Conservation (phyloP, 2,888 invertebrate species). For the Acronicta aceris region DNA sequence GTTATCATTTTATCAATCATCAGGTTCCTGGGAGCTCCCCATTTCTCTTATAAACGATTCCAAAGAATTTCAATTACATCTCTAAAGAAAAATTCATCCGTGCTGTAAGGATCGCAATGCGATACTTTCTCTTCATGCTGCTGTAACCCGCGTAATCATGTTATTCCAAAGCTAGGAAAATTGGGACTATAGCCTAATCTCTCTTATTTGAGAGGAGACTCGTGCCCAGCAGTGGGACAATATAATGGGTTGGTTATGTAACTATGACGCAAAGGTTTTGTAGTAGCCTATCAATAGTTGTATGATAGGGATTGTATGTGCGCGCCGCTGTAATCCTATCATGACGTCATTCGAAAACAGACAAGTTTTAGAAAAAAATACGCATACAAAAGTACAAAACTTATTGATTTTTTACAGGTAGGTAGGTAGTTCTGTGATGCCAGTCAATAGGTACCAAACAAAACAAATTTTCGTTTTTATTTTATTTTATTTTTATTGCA, state of each 20-base stretch:
- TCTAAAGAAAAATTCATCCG: neutral
- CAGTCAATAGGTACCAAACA: neutral
- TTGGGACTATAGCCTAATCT: constrained; percentile 15
- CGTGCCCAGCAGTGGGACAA: too few species aligned
- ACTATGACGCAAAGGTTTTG: constrained; percentile 29
- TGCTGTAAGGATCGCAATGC: constrained; percentile 5
- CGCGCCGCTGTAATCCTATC: constrained; percentile 21
- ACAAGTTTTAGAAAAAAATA: constrained; percentile 14
- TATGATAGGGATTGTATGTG: too few species aligned
- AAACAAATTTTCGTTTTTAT: constrained; percentile 33
- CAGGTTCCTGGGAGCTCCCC: too few species aligned
- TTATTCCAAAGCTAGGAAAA: constrained; percentile 1
- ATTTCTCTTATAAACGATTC: too few species aligned
- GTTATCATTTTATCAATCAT: neutral
- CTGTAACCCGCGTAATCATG: neutral
- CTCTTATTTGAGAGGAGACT: too few species aligned
- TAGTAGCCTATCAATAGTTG: too few species aligned
- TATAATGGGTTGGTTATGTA: too few species aligned
- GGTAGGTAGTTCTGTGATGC: neutral
- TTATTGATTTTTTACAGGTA: too few species aligned
- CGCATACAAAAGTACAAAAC: too few species aligned
- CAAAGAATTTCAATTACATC: too few species aligned
- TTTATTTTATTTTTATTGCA: constrained; percentile 79
- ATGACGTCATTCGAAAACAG: constrained; percentile 29
- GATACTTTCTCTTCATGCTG: constrained; percentile 1